Percentiles rank a stretch among this genome's conserved stretches.
Evolutionary conservation across 2,113 vertebrate species (phyloP).

Genomic region (Microtus montanus): DNA sequence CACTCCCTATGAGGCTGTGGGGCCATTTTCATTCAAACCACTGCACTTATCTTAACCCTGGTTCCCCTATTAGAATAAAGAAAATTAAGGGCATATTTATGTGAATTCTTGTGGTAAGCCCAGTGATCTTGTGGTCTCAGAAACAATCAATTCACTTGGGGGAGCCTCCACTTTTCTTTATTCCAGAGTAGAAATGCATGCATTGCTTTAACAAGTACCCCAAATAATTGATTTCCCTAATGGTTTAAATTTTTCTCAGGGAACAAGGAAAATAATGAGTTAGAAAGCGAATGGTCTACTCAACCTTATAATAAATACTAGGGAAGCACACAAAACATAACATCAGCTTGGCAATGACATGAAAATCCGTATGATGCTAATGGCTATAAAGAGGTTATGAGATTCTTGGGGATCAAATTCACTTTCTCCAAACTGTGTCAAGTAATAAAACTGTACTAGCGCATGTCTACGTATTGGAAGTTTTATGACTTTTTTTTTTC

Average conservation of each 20-base stretch:
- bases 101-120: background rate
- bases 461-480: background rate
- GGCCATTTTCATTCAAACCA: too few relatives aligned
- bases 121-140: background rate
- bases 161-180: background rate
- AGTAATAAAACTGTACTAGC: constrained; percentile 49
- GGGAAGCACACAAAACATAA: constrained; percentile 11
- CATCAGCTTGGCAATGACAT: background rate
- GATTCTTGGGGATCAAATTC: constrained; percentile 45
- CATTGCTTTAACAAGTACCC: constrained; percentile 27
- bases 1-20: background rate
- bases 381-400: constrained; percentile 14
- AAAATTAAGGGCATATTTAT: background rate
- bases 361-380: constrained; percentile 10
- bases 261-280: background rate
- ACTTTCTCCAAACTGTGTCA: constrained; percentile 33
- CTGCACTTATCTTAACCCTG: background rate
- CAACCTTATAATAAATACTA: background rate
- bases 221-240: constrained; percentile 47
- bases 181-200: background rate
- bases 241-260: constrained; percentile 23
- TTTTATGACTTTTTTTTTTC: constrained; percentile 54
- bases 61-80: background rate
- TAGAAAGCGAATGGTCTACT: background rate
- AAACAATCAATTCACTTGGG: background rate